phyloP scores from a whole-genome alignment of 2,797 vertebrate species.

The Nasua narica region DNA sequence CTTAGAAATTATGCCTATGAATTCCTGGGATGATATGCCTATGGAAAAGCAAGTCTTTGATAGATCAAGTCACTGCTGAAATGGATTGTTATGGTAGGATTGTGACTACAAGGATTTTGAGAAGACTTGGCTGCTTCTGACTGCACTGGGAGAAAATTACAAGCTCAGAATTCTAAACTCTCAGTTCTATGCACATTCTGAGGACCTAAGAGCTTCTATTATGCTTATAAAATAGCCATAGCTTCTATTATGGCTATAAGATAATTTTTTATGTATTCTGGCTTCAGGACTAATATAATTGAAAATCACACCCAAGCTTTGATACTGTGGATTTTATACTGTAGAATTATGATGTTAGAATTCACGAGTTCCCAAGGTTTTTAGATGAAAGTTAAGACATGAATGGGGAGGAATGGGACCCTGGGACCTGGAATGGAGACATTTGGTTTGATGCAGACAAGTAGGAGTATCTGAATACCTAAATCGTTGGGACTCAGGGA shows the following conservation, averaged over 20 bases:
- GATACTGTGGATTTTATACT: neutral
- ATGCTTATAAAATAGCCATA: neutral
- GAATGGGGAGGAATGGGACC: neutral
- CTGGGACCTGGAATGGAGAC: neutral
- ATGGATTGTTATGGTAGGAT: neutral
- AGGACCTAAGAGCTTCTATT: neutral
- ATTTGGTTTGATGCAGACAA: slow-evolving; percentile 9
- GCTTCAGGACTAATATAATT: neutral
- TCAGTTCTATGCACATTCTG: neutral
- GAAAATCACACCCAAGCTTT: slow-evolving; percentile 18
- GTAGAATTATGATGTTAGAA: slow-evolving; percentile 9
- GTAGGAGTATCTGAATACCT: neutral
- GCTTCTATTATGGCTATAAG: neutral
- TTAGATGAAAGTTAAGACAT: slow-evolving; percentile 11
- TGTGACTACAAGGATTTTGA: neutral
- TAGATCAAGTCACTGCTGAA: neutral
- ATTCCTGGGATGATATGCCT: neutral
- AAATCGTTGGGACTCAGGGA: neutral
- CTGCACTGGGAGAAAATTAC: neutral
- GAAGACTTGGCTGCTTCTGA: neutral
- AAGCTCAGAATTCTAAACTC: neutral
- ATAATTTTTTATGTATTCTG: neutral
- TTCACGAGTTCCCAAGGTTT: neutral
- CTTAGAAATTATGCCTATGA: neutral
- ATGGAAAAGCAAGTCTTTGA: neutral